phyloP scores from a whole-genome alignment of 2,113 vertebrate genomes.

The Fregata magnificens region DNA sequence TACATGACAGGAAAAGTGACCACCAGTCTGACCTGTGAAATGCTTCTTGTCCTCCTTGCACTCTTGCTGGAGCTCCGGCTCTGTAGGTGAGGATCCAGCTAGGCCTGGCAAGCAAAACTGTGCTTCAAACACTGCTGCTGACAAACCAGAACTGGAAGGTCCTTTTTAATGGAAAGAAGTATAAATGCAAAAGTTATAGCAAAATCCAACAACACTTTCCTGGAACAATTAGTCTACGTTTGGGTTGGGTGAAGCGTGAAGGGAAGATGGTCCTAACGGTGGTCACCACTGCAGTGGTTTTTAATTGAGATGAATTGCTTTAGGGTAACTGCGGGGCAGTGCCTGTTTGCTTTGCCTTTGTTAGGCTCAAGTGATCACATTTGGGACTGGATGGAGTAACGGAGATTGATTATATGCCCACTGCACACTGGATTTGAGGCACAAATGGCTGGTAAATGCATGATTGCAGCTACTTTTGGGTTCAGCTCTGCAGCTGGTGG shows the following conservation, averaged over 20 bases:
- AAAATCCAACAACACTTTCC: not conserved
- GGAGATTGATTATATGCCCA: not conserved
- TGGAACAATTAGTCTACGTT: not conserved
- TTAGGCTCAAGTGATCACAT: not conserved
- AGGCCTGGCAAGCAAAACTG: not conserved
- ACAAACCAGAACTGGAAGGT: not conserved
- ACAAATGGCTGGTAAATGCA: not conserved
- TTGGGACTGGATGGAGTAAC: fast-evolving
- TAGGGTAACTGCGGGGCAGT: not conserved
- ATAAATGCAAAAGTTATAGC: not conserved
- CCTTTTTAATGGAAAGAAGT: not conserved
- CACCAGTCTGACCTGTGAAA: not conserved
- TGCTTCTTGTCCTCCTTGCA: not conserved
- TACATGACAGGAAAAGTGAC: not conserved
- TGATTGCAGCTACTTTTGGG: fast-evolving
- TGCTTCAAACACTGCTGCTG: not conserved
- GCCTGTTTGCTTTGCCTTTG: not conserved
- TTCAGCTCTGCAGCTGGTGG: not conserved
- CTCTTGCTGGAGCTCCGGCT: not conserved
- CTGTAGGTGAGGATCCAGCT: not conserved
- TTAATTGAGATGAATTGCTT: not conserved
- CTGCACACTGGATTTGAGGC: not conserved
- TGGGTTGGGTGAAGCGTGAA: not conserved
- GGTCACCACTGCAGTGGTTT: not conserved
- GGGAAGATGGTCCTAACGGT: not conserved